phyloP scores from a whole-genome alignment of 2,797 vertebrate genomes.

The Eurystomus glaucurus region DNA sequence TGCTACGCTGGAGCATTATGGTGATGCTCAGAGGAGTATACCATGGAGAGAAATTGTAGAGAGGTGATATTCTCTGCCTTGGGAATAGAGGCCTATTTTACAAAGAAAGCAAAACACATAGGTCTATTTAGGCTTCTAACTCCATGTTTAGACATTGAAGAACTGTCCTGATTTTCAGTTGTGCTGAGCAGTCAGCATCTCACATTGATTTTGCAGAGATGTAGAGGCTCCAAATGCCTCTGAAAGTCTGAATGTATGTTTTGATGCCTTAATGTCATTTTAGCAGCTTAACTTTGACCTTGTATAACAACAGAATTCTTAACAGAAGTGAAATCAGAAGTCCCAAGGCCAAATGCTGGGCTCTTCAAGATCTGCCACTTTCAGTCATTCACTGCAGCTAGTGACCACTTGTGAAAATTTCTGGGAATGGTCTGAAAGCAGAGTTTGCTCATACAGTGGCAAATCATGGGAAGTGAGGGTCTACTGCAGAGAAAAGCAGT shows the following conservation, averaged over 20 bases:
- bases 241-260: neutral
- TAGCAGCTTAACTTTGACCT: neutral
- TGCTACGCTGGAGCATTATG: neutral
- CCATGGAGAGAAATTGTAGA: neutral
- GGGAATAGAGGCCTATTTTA: constrained; percentile 4
- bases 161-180: constrained; percentile 41
- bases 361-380: neutral
- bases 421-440: neutral
- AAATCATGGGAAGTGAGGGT: neutral
- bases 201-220: neutral
- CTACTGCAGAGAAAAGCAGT: neutral
- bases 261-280: neutral
- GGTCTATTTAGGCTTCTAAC: neutral
- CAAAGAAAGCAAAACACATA: constrained; percentile 28
- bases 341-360: neutral
- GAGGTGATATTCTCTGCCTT: neutral
- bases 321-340: neutral
- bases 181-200: constrained; percentile 36
- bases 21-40: neutral
- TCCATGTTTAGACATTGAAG: constrained; percentile 9
- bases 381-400: neutral
- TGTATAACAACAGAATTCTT: neutral
- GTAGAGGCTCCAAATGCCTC: neutral
- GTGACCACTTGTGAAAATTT: neutral
- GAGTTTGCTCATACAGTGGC: neutral